Conservation (phyloP, 2,797 vertebrate genomes). For the Gymnoscopelus microlampas region DNA sequence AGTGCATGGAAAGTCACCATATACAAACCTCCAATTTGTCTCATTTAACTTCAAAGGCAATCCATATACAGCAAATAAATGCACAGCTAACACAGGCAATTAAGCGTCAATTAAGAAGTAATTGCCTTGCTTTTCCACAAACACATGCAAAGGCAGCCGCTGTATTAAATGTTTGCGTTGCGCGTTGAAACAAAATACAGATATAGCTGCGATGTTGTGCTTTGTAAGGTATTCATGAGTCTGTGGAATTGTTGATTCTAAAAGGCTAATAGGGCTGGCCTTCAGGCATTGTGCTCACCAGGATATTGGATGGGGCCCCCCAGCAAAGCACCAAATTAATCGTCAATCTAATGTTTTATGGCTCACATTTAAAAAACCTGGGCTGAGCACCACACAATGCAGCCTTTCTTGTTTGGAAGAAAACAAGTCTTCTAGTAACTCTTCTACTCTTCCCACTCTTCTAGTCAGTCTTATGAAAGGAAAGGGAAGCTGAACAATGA, state of each 20-base stretch:
- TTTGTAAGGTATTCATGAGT: conserved; percentile 41
- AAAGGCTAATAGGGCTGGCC: neutral
- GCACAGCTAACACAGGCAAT: conserved; percentile 51
- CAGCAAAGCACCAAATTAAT: neutral
- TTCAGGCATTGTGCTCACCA: conserved; percentile 6
- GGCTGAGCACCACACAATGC: neutral
- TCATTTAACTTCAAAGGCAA: conserved; percentile 52
- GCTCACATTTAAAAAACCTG: conserved; percentile 15
- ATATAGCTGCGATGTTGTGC: conserved; percentile 11
- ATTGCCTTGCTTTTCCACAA: conserved; percentile 28
- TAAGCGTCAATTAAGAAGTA: conserved; percentile 43
- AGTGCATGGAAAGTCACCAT: conserved; percentile 37
- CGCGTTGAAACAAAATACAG: conserved; percentile 31
- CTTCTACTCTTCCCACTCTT: conserved; percentile 33
- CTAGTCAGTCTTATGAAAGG: conserved; percentile 41
- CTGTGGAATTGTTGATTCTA: neutral
- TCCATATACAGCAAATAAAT: conserved; percentile 33
- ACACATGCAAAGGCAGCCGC: conserved; percentile 21
- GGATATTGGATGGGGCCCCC: neutral
- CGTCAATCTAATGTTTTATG: neutral
- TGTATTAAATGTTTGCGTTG: conserved; percentile 28
- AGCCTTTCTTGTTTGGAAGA: conserved; percentile 17
- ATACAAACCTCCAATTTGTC: conserved; percentile 48
- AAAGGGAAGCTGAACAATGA: conserved; percentile 35
- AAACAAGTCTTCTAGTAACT: neutral